These are phyloP conservation scores for Agrotis segetum DNA, from an alignment of 2,888 invertebrate species.

Conservation along the genomic window DNA sequence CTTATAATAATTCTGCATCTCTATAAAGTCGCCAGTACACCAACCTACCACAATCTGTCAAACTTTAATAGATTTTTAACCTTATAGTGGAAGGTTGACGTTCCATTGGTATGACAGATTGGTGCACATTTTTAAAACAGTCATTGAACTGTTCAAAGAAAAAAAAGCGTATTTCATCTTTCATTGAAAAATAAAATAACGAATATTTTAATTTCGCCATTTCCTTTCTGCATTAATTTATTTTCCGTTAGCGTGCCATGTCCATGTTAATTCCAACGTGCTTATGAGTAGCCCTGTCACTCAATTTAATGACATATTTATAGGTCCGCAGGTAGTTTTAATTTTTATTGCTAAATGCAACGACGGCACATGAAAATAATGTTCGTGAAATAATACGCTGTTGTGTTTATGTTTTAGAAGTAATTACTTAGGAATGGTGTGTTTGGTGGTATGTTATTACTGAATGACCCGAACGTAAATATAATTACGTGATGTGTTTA, in stretches of 20 bases:
- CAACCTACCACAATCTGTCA: not conserved
- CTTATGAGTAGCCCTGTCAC: conserved; percentile 50
- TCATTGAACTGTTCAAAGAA: no score
- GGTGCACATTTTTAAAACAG: no score
- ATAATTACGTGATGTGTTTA: conserved; percentile 32
- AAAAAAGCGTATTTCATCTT: no score
- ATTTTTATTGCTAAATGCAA: conserved; percentile 57
- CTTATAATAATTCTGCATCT: not conserved
- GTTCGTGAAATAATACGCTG: conserved; percentile 40
- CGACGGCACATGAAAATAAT: conserved; percentile 20
- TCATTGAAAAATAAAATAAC: not conserved
- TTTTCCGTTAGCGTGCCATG: conserved; percentile 58
- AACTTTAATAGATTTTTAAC: no score
- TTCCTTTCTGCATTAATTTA: conserved; percentile 59
- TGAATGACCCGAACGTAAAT: conserved; percentile 30
- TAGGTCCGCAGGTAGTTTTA: conserved; percentile 49
- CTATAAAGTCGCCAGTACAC: no score
- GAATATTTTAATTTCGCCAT: not conserved
- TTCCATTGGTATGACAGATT: no score
- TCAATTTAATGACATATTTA: conserved; percentile 57
- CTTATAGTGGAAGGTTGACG: no score
- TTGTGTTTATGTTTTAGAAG: conserved; percentile 47
- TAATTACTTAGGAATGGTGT: conserved; percentile 38
- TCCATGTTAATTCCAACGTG: conserved; percentile 36
- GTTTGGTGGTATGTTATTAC: conserved; percentile 26